Base-by-base conservation (phyloP, 2,113 vertebrate species). In the Myxocyprinus asiaticus region DNA sequence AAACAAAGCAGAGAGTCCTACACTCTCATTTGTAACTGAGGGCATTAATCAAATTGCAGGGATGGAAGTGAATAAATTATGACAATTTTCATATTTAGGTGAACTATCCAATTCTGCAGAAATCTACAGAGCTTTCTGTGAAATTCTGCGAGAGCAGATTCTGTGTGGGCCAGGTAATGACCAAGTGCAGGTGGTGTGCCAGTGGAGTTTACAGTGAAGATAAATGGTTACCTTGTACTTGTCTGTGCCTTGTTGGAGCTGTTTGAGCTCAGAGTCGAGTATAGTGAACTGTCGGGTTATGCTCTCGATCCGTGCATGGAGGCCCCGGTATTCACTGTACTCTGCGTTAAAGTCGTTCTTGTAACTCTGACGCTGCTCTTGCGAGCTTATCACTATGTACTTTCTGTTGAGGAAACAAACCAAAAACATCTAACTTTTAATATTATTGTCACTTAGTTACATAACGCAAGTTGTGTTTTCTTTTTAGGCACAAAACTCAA, bases 271-370 rank as follows among this genome's bases (percentile, higher is more conserved):
- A 0, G 95, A 90, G 0, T 99, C 97, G 0, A 99, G 89, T 89
- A 97, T 94, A 0, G 96, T 96, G 87, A 99, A 99, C 11, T 96
- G 95, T 4, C 95, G 92, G 0, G 98, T 99, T 90, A 98, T 94
- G 84, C 94, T 82, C 91, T 99, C 98, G 71, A 99, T 99, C 78
- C 97, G 92, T 3, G 96, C 93, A 3, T 99, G 96, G 80, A 99
- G 81, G 77, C 92, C 94, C 4, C 97, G 88, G 92, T 99, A 99
- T 88, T 98, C 97, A 22, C 70, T 96, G 88, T 99, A 99, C 55
- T 99, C 98, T 0, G 94, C 89, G 0, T 99, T 99, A 90, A 99
- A 99, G 88, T 99, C 97, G 0, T 95, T 99, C 51, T 99, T 99
- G 88, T 98, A 99, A 85, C 88, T 94, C 89, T 99, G 97, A 9